These are phyloP conservation scores for Drosophila koepferae DNA, from an alignment of 2,888 invertebrate species.

Conservation along the genomic window DNA sequence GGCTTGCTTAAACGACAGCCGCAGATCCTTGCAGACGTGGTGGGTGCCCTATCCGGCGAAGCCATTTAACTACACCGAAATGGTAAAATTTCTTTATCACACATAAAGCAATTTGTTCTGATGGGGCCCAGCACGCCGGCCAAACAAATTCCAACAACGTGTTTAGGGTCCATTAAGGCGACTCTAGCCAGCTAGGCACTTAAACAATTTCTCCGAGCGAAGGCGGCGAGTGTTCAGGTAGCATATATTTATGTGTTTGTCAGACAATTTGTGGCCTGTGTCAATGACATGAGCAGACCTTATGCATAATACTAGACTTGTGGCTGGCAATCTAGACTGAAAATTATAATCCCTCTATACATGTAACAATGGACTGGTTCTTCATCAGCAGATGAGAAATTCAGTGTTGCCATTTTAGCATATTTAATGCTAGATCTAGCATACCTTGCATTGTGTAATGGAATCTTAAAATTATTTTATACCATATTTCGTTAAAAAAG, in stretches of 20 bases:
- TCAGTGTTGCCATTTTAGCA: no score
- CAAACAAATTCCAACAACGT: conserved; percentile 67
- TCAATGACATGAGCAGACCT: not conserved
- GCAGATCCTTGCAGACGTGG: conserved; percentile 42
- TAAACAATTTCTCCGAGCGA: conserved; percentile 31
- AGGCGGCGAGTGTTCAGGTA: conserved; percentile 31
- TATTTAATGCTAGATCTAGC: no score
- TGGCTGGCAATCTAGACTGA: not conserved
- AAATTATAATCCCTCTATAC: not conserved
- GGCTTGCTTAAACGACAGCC: conserved; percentile 33
- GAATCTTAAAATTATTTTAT: no score
- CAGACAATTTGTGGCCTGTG: conserved; percentile 16
- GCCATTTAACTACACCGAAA: conserved; percentile 26
- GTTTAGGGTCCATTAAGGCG: conserved; percentile 73
- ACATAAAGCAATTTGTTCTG: conserved; percentile 72
- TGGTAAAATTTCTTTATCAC: conserved; percentile 63
- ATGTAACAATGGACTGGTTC: no score
- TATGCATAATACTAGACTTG: not conserved
- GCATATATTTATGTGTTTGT: conserved; percentile 33
- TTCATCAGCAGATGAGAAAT: not conserved
- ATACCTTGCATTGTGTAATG: no score
- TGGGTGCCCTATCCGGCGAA: conserved; percentile 19
- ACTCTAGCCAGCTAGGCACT: conserved; percentile 45
- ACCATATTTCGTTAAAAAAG: no score
- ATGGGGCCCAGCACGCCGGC: conserved; percentile 34